Percentiles rank a stretch among this genome's conserved stretches.
These are phyloP conservation scores for Corydoras maculifer DNA, from an alignment of 2,113 vertebrate species.

Conservation along the genomic window DNA sequence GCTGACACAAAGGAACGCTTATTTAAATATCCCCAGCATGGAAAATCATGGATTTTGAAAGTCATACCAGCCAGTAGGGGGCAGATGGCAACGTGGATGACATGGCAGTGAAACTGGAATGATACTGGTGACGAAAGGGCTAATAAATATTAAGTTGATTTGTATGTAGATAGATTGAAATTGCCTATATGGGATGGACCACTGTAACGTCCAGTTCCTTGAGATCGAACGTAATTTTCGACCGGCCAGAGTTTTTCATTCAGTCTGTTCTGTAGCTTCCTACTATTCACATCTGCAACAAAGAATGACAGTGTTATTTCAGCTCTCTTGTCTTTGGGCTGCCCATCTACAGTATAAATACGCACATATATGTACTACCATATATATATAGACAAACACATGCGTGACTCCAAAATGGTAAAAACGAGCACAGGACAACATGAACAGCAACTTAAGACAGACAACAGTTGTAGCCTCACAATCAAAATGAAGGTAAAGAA, in stretches of 20 bases:
- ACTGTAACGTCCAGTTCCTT: constrained; percentile 72
- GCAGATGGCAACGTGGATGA: constrained; percentile 40
- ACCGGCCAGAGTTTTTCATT: constrained; percentile 74
- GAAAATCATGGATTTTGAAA: constrained; percentile 28
- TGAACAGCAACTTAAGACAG: no score
- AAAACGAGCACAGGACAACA: no score
- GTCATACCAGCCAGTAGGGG: constrained; percentile 49
- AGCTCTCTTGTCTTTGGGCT: constrained; percentile 78
- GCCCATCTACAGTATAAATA: constrained; percentile 47
- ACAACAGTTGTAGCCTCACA: no score
- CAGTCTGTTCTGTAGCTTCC: constrained; percentile 74
- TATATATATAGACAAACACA: constrained; percentile 40
- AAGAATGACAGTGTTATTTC: constrained; percentile 78
- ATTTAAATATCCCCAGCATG: constrained; percentile 24
- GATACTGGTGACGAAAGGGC: constrained; percentile 41
- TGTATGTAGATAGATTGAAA: constrained; percentile 47
- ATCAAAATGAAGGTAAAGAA: no score
- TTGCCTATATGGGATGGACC: constrained; percentile 66
- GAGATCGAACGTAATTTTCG: constrained; percentile 71
- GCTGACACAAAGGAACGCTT: no score
- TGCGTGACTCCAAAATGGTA: no score
- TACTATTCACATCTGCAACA: constrained; percentile 79
- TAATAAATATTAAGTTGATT: constrained; percentile 43
- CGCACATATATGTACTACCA: constrained; percentile 28
- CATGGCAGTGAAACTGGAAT: constrained; percentile 58